A percentile compares a stretch with the other conserved stretches of the same genome.
These are phyloP conservation scores for Thelaira solivaga DNA, from an alignment of 2,888 invertebrate species.

Conservation along the genomic window DNA sequence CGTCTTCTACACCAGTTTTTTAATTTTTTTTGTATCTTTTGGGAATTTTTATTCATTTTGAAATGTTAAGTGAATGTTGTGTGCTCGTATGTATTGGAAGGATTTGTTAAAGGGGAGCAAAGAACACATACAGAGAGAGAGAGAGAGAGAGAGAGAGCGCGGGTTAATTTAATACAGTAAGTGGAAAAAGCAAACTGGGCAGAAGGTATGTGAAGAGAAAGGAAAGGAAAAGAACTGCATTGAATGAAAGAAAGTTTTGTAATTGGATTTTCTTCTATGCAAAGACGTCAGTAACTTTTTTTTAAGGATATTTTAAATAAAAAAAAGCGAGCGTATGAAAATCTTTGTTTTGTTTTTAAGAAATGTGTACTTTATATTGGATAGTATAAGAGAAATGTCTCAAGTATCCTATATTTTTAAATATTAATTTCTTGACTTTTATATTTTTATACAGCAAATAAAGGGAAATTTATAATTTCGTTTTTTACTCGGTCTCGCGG, in stretches of 20 bases:
- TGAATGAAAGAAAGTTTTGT: constrained; percentile 30
- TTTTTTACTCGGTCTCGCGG: too few relatives aligned
- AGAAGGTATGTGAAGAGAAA: constrained; percentile 6
- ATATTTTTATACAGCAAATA: too few relatives aligned
- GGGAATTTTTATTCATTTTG: constrained; percentile 43
- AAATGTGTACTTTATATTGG: too few relatives aligned
- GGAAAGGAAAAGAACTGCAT: not conserved
- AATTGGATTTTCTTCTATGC: constrained; percentile 39
- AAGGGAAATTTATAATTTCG: too few relatives aligned
- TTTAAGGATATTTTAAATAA: too few relatives aligned
- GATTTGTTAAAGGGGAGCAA: not conserved
- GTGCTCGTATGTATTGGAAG: not conserved
- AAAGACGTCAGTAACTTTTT: constrained; percentile 31
- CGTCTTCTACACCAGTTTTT: constrained; percentile 31
- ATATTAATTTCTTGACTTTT: too few relatives aligned
- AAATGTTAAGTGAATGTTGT: constrained; percentile 30
- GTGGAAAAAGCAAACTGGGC: constrained; percentile 10
- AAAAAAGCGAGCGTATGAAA: too few relatives aligned
- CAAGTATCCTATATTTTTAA: too few relatives aligned
- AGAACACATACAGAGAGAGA: too few relatives aligned
- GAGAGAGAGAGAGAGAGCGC: constrained; percentile 10
- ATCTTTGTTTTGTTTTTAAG: too few relatives aligned
- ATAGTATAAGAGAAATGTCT: too few relatives aligned
- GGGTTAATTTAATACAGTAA: constrained; percentile 36
- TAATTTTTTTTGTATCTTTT: constrained; percentile 30